These are phyloP conservation scores for Danio aesculapii DNA, from an alignment of 2,797 vertebrate species.

Conservation along the genomic window DNA sequence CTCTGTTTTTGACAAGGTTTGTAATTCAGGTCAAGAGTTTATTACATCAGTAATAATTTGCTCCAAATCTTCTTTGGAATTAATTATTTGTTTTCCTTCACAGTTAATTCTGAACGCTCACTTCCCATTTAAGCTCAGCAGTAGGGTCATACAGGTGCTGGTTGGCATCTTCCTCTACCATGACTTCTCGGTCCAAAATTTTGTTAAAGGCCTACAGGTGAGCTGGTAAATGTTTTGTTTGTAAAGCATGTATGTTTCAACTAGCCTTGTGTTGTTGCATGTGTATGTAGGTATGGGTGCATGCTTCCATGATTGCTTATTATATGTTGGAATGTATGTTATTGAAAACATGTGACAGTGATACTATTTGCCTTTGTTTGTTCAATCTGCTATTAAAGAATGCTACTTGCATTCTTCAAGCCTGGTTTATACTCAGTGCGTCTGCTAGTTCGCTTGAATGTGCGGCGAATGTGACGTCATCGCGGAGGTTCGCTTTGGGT, in stretches of 20 bases:
- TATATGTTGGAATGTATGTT: no score
- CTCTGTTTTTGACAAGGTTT: constrained; percentile 92
- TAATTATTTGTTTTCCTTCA: constrained; percentile 36
- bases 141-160: constrained; percentile 91
- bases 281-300: no score
- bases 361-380: no score
- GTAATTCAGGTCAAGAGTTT: not conserved
- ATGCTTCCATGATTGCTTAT: not conserved
- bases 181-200: constrained; percentile 96
- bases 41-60: not conserved
- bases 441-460: no score
- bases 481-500: no score
- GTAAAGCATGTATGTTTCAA: not conserved
- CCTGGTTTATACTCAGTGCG: no score
- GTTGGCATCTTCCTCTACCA: constrained; percentile 95
- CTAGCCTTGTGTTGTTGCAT: not conserved
- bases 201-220: constrained; percentile 97
- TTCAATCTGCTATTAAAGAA: no score
- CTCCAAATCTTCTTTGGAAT: not conserved
- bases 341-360: no score
- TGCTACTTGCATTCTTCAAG: no score
- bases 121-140: constrained; percentile 91
- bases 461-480: no score
- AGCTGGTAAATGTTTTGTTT: constrained; percentile 33
- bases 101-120: constrained; percentile 87